These are phyloP conservation scores for Atherinomorus stipes DNA, from an alignment of 2,113 vertebrate genomes.

Conservation along the genomic window DNA sequence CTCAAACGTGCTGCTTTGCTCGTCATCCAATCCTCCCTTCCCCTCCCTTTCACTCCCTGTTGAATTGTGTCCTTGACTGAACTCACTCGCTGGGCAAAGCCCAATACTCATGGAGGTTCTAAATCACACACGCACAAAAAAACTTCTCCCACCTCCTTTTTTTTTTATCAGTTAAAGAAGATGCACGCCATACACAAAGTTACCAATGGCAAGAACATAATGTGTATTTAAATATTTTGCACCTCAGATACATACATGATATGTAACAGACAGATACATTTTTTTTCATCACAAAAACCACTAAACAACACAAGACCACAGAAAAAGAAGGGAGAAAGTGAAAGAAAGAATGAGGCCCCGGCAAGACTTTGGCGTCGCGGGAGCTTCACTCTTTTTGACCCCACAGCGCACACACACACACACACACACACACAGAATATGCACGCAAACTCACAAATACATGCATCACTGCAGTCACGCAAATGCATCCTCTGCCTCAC, in stretches of 20 bases:
- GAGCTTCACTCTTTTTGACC: constrained; percentile 75
- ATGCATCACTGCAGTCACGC: constrained; percentile 71
- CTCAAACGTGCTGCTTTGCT: constrained; percentile 51
- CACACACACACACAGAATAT: constrained; percentile 33
- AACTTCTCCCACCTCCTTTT: constrained; percentile 29
- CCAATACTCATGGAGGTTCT: constrained; percentile 57
- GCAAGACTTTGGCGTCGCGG: constrained; percentile 70
- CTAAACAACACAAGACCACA: constrained; percentile 88
- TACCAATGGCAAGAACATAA: constrained; percentile 88
- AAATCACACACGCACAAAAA: constrained; percentile 43
- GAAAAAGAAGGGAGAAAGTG: constrained; percentile 84
- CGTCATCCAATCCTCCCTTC: constrained; percentile 66
- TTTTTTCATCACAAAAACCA: constrained; percentile 86
- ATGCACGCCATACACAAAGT: constrained; percentile 70
- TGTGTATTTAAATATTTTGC: constrained; percentile 90
- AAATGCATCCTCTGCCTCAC: constrained; percentile 52
- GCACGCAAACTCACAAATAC: constrained; percentile 62
- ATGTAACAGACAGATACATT: constrained; percentile 90
- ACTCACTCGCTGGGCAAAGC: constrained; percentile 66
- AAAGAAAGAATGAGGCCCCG: constrained; percentile 78
- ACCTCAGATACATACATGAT: constrained; percentile 88
- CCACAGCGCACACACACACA: constrained; percentile 41
- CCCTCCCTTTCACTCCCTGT: constrained; percentile 73
- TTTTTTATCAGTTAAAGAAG: constrained; percentile 63
- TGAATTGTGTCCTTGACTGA: constrained; percentile 77